Conservation (phyloP, 2,797 vertebrate genomes). For the Neomorphus geoffroyi region DNA sequence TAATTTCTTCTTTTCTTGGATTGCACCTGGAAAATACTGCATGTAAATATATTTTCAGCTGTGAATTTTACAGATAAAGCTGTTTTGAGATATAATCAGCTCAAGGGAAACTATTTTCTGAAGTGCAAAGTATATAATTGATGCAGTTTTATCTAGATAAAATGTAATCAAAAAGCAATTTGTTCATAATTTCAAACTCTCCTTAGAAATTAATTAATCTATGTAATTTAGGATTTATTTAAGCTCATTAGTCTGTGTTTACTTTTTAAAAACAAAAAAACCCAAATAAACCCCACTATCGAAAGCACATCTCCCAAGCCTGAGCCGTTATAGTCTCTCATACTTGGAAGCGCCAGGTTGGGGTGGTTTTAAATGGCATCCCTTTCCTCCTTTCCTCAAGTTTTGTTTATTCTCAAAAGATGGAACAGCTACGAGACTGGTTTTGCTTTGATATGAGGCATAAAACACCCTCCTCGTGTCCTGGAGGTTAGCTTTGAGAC, state of each 20-base stretch:
- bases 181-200: neutral
- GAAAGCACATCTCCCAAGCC: neutral
- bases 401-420: neutral
- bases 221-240: neutral
- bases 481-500: neutral
- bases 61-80: constrained; percentile 44
- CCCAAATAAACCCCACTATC: neutral
- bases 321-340: neutral
- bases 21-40: neutral
- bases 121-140: constrained; percentile 25
- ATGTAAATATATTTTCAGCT: neutral
- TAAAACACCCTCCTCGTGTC: neutral
- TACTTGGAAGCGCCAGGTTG: neutral
- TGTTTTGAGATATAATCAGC: constrained; percentile 13
- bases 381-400: neutral
- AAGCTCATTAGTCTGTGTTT: neutral
- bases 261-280: neutral
- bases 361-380: constrained; percentile 11
- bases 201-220: neutral
- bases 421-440: neutral
- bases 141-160: neutral
- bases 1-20: constrained; percentile 15
- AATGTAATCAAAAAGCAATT: neutral
- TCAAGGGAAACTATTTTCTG: constrained; percentile 18
- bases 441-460: constrained; percentile 26